Percentiles rank a stretch among this genome's conserved stretches.
Evolutionary conservation across 64 coral and sea anemone species (phyloP).

Genomic region (Dendronephthya gigantea): DNA sequence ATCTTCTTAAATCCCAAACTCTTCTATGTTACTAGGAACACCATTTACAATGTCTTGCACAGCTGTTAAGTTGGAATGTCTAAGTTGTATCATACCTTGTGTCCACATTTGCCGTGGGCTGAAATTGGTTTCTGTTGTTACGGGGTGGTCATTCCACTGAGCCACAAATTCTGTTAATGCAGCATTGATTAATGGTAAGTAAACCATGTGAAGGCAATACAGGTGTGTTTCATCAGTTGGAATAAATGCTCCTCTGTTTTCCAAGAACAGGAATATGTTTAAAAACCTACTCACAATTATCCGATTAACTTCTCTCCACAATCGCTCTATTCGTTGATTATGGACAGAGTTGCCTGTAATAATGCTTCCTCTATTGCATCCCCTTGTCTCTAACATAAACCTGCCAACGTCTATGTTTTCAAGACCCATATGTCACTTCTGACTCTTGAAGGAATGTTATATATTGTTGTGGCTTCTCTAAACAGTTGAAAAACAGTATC

Average conservation of each 20-base stretch:
- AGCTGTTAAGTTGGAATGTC: conserved; percentile 5
- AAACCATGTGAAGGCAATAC: conserved; percentile 3
- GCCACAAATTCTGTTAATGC: background rate
- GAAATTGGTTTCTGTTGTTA: conserved; percentile 5
- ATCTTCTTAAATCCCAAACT: background rate
- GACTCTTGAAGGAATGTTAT: background rate
- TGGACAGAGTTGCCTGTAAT: background rate
- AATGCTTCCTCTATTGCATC: background rate
- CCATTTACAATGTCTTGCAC: background rate
- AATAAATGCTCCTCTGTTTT: background rate
- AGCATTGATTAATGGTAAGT: background rate
- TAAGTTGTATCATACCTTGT: conserved; percentile 7
- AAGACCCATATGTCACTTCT: background rate
- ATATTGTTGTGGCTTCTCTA: background rate
- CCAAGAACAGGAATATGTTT: conserved; percentile 14
- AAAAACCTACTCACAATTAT: background rate
- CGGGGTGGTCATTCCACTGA: conserved; percentile 11
- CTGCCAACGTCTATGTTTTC: background rate
- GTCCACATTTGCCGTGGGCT: conserved; percentile 5
- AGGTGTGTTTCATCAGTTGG: conserved; percentile 2
- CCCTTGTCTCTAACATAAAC: background rate
- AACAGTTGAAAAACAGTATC: background rate
- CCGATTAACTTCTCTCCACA: conserved; percentile 1
- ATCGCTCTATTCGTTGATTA: background rate
- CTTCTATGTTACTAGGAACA: background rate